Evolutionary conservation across 2,888 invertebrate species (phyloP), one percentile per base, ranked within the genome.

Genomic region (Girardia tigrina): DNA sequence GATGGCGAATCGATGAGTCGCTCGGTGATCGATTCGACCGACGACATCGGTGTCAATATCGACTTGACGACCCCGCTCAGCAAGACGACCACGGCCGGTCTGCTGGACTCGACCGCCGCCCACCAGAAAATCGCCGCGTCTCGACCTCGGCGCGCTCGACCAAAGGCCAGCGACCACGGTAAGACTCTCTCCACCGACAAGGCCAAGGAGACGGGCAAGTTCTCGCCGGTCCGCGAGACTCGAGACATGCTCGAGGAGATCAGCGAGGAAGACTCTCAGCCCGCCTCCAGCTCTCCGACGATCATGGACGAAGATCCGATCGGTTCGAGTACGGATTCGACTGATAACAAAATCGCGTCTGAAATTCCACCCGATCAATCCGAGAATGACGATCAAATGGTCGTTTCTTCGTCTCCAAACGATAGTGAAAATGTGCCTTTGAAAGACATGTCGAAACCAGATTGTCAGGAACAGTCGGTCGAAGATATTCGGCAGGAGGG

Each of bases 231-330:
- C 23, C n/a, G 56, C n/a, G 56, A 56, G 23, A 56, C n/a, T 20
- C n/a, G 56, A n/a, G 56, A 56, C 23, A 56, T 56, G n/a, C 23
- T 56, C n/a, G 56, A 56, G 23, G 56, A 56, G 23, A 56, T 56
- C 56, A 56, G 56, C n/a, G 56, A 56, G 23, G 56, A 56, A 56
- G 56, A 56, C 23, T 56, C 56, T 56, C 56, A 56, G n/a, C 8
- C 56, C n/a, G 20, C 56, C 4, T 56, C 56, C 8, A 56, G 23
- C 23, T 56, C 56, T 20, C 56, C 56, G 4, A 56, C n/a, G 4
- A 56, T n/a, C 23, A 56, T 16, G n/a, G 56, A 56, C n/a, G n/a
- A n/a, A 6, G 56, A 56, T 56, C 23, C n/a, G n/a, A 4, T 56
- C 23, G n/a, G n/a, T 56, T 56, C 56, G n/a, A 20, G 8, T 56